Base-by-base conservation (phyloP, 2,113 vertebrate genomes). In the Mixornis gularis region DNA sequence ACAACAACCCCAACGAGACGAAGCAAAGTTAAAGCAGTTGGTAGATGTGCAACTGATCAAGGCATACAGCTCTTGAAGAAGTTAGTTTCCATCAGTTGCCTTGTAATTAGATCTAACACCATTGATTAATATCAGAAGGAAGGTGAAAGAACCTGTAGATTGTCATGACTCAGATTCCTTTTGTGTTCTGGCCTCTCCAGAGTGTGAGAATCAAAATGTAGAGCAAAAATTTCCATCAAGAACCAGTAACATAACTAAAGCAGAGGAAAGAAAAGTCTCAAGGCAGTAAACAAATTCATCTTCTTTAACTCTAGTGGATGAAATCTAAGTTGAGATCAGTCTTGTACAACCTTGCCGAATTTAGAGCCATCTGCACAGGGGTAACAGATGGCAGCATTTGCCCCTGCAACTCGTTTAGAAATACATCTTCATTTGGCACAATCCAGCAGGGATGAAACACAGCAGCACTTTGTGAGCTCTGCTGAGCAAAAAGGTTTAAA, bases 401-500 rank as follows among this genome's bases (percentile, higher is more conserved):
- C 80, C 89, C 83, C 84, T 40, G 73, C 26, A 69, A 73, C 63
- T 89, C 77, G 41, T 46, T 85, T 87, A 64, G 92, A 94, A 94
- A 94, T 91, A 72, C 9, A 58, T 92, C 94, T 97, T 95, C 66
- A 80, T 95, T 79, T 95, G 73, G 72, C 60, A 90, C 46, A 66
- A 63, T 58, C 38, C 73, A 78, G 74, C 22, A 44, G 62, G 93
- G 56, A 92, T 65, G 76, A 94, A 95, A 97, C 65, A 34, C 46
- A 74, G 59, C 66, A 92, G 71, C 68, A 70, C 76, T 96, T 87
- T 95, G 62, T 64, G 83, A 92, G 82, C 87, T 96, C 93, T 95
- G 94, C 90, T 14, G 86, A 92, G 92, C 95, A 94, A 89, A 95
- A 97, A 92, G 92, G 66, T 94, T 97, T 94, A 79, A 96, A 92